Base-by-base conservation (phyloP, 2,797 vertebrate genomes). In the Columba guinea region DNA sequence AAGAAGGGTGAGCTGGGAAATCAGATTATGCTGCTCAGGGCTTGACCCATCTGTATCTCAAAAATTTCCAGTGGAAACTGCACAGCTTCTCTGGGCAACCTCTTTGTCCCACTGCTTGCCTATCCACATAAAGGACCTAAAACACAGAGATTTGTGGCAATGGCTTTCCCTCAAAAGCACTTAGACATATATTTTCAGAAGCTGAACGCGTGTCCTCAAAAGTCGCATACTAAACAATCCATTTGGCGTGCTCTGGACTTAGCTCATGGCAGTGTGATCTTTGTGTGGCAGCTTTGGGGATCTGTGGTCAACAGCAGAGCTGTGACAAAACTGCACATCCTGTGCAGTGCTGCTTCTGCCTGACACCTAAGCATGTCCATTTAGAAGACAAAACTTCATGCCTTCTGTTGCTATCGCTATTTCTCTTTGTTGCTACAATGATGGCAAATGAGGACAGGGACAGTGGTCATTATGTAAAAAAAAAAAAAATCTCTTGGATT, bases 51-150 rank as follows among this genome's bases (percentile, higher is more conserved):
- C 32, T 80, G 60, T 17, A 53, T 79, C 46, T 70, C 56, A 67
- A 59, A 75, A 68, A 37, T 24, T 30, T n/a, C 28, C 2, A 1
- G 0, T 15, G 39, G 22, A 74, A 20, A 44, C 23, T 69, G 56
- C 44, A 73, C 21, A 87, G 23, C 24, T 19, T 44, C 79, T 73
- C 62, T 14, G 23, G 53, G 22, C 19, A 82, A 46, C 3, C 20
- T 73, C 28, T 63, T 64, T 76, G 32, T 52, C 69, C 35, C 35
- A n/a, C n/a, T 68, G 19, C 60, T 93, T 70, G 18, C 28, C 35
- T 49, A 24, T 26, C 17, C 0, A 0, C n/a, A 13, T 8, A 70
- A 63, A 48, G 10, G 1, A 6, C 56, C 21, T 58, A 53, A 84
- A 79, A 7, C 37, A 59, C 32, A 52, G 27, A 44, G 30, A 11